These are phyloP conservation scores for Heteromurus nitidus DNA, from an alignment of 2,888 invertebrate species.

Conservation along the genomic window DNA sequence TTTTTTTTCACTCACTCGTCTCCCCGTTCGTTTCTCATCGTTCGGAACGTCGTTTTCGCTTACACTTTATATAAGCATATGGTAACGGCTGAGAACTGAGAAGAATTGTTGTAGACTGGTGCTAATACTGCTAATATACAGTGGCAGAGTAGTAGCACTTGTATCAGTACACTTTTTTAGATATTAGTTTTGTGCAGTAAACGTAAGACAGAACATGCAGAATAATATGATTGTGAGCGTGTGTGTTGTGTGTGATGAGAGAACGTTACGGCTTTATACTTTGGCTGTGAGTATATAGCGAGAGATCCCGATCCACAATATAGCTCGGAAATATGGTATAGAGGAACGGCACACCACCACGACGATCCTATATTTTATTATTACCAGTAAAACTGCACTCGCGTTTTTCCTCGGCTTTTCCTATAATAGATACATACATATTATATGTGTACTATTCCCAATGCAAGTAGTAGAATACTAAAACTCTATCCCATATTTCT, in stretches of 20 bases:
- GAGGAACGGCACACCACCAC: background rate
- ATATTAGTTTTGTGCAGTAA: background rate
- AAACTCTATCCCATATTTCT: background rate
- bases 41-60: background rate
- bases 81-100: background rate
- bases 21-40: conserved; percentile 4
- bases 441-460: background rate
- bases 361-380: background rate
- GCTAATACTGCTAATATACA: background rate
- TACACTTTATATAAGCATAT: too few relatives aligned
- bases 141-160: background rate
- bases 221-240: background rate
- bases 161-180: background rate
- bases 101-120: background rate
- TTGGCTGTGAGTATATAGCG: background rate
- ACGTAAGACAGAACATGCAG: background rate
- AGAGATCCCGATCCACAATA: conserved; percentile 15
- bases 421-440: background rate
- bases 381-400: background rate
- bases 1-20: background rate
- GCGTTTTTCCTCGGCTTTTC: too few relatives aligned
- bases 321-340: conserved; percentile 1
- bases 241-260: too few relatives aligned
- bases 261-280: background rate
- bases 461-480: too few relatives aligned